Conservation (phyloP, 2,113 vertebrate species). For the Rattus rattus region DNA sequence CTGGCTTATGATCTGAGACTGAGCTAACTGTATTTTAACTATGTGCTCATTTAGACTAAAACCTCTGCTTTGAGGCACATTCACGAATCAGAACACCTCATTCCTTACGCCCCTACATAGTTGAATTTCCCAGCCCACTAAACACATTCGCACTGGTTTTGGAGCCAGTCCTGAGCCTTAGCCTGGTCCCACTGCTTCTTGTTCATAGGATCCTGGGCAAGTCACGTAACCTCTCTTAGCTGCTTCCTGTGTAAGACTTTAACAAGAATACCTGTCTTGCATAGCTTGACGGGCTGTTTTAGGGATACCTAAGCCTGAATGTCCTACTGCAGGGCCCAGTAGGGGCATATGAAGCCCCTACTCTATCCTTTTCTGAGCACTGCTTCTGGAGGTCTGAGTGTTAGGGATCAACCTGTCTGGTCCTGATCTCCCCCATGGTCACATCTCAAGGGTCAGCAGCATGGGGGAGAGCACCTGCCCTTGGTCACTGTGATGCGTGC, state of each 20-base stretch:
- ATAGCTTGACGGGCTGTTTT: neutral
- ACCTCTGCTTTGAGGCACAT: constrained; percentile 1
- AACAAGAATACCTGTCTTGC: neutral
- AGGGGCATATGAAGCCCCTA: neutral
- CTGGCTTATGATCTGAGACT: neutral
- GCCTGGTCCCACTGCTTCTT: neutral
- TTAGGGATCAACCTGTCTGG: neutral
- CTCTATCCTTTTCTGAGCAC: neutral
- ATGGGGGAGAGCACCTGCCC: neutral
- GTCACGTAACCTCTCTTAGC: neutral
- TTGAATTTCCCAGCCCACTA: neutral
- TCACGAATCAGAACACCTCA: neutral
- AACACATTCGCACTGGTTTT: neutral
- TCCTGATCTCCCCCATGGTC: neutral
- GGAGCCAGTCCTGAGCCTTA: neutral
- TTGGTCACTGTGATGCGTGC: neutral
- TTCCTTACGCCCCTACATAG: neutral
- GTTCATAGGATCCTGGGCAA: neutral
- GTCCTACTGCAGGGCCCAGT: neutral
- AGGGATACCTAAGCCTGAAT: neutral
- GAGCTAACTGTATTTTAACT: neutral
- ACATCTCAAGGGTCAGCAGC: neutral
- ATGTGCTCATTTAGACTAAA: neutral
- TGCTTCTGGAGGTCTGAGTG: neutral
- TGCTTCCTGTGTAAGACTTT: constrained; percentile 19